Percentiles rank a stretch among this genome's conserved stretches.
Evolutionary conservation across 2,888 invertebrate genomes (phyloP).

Genomic region (Synanthedon vespiformis): DNA sequence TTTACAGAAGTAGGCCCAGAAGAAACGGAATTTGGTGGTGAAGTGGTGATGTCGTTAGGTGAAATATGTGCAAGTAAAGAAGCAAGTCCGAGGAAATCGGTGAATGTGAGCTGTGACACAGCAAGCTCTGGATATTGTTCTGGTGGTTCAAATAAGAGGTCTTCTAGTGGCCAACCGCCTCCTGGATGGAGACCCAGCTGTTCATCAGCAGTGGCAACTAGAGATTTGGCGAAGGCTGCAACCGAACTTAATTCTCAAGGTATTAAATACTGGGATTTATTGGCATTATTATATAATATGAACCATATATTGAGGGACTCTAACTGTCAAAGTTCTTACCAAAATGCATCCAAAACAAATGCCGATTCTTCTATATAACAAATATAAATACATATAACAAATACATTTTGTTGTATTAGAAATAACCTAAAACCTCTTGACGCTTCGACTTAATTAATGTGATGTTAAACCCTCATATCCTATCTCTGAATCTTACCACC

Average conservation of each 20-base stretch:
- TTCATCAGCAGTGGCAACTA: constrained; percentile 70
- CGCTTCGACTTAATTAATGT: neutral
- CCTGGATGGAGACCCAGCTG: constrained; percentile 72
- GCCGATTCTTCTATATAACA: too few relatives aligned
- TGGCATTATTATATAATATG: neutral
- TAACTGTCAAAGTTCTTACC: neutral
- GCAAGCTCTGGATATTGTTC: constrained; percentile 64
- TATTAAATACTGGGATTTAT: constrained; percentile 36
- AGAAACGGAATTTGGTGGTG: constrained; percentile 55
- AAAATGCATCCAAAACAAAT: neutral
- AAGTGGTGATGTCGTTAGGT: constrained; percentile 50
- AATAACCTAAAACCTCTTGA: neutral
- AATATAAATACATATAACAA: too few relatives aligned
- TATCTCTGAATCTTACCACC: neutral
- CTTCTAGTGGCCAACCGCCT: constrained; percentile 62
- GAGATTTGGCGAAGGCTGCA: constrained; percentile 72
- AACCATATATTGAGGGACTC: neutral
- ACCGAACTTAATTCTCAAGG: constrained; percentile 80
- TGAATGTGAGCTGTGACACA: constrained; percentile 64
- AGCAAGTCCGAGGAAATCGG: constrained; percentile 62
- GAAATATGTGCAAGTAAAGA: constrained; percentile 61
- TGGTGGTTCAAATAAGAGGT: constrained; percentile 60
- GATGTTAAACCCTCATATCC: neutral
- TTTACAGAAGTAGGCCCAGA: constrained; percentile 64
- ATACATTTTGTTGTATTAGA: too few relatives aligned